Evolutionary conservation across 2,888 invertebrate genomes (phyloP), one percentile per base, ranked within the genome.

Genomic region (Lissonota sp.): DNA sequence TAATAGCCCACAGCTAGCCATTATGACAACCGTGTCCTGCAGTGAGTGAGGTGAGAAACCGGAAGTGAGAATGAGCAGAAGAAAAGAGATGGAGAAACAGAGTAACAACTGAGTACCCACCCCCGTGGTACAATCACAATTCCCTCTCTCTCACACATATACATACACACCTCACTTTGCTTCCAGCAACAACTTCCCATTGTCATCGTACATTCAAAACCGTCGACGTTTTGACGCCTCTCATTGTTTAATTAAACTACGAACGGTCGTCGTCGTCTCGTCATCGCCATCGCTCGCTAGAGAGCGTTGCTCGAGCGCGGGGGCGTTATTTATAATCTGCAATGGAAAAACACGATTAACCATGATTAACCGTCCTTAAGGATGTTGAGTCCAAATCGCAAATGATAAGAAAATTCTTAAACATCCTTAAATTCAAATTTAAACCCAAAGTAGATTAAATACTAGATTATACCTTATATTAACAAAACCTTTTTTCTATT

Each of bases 131-230:
- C n/a, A n/a, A n/a, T n/a, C n/a, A n/a, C n/a, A n/a, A n/a, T n/a
- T n/a, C n/a, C n/a, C n/a, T n/a, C n/a, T n/a, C n/a, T n/a, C n/a
- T n/a, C n/a, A n/a, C n/a, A n/a, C n/a, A n/a, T n/a, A n/a, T n/a
- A n/a, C n/a, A n/a, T n/a, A n/a, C n/a, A n/a, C n/a, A 26, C 3
- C 57, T 67, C 69, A 57, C 64, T 37, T 66, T 60, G 74, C 62
- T 85, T 86, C 83, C 83, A 58, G 78, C 86, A 89, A 89, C 91
- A 90, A 91, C 89, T 91, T 89, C 89, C 86, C 90, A 91, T 92
- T 91, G 91, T 91, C 83, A 84, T 83, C 89, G 87, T 26, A 26
- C 26, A 90, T 89, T 89, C 87, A 88, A 86, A 87, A 85, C 86
- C 53, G 78, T 75, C 79, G 76, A 58, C 72, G 77, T 79, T 62